Percentiles rank a stretch among this genome's conserved stretches.
phyloP scores from a whole-genome alignment of 2,113 vertebrate species.

The Tonatia bakeri region DNA sequence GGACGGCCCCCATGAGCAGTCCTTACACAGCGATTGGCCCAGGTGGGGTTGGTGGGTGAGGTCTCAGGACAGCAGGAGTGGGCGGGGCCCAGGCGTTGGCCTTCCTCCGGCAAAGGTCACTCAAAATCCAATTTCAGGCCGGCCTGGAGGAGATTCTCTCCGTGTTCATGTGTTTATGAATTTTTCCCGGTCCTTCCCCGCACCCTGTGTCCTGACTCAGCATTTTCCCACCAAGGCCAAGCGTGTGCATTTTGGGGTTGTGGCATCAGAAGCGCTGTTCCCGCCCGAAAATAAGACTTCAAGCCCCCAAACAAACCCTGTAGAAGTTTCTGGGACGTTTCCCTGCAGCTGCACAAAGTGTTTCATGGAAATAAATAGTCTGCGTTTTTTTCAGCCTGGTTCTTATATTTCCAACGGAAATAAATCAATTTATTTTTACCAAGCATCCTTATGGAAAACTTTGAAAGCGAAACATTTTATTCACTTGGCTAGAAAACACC shows the following conservation, averaged over 20 bases:
- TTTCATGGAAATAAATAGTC: neutral
- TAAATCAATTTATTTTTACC: constrained; percentile 36
- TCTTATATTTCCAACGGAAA: neutral
- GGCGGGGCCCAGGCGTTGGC: rapidly evolving
- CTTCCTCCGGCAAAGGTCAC: neutral
- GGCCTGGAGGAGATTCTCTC: neutral
- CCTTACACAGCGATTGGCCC: neutral
- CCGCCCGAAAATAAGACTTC: neutral
- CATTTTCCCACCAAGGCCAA: neutral
- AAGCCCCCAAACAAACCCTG: neutral
- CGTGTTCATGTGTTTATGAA: neutral
- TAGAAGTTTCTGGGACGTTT: neutral
- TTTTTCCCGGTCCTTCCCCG: neutral
- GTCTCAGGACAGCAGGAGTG: neutral
- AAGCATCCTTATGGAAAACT: constrained; percentile 3
- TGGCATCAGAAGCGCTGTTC: neutral
- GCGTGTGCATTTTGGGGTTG: neutral
- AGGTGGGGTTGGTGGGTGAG: too few species aligned
- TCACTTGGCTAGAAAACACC: neutral
- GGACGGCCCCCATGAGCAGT: too few species aligned
- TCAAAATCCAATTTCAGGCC: neutral
- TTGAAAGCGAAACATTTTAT: constrained; percentile 26
- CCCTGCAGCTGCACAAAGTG: neutral
- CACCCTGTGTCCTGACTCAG: neutral
- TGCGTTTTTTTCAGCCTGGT: neutral